These are phyloP conservation scores for Cydia strobilella DNA, from an alignment of 1,140 invertebrate species.

Conservation along the genomic window DNA sequence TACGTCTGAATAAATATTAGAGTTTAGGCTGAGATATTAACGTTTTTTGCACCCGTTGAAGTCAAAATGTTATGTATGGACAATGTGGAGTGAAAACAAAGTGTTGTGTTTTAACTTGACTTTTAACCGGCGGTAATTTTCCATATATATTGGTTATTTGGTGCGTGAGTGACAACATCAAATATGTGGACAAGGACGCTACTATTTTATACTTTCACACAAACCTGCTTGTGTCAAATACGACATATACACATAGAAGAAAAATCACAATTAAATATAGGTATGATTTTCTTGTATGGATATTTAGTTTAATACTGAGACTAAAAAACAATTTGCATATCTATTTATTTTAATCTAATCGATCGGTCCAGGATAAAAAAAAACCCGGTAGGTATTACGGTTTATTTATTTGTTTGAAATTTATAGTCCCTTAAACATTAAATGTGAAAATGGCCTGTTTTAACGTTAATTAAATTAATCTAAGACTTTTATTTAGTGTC, in stretches of 20 bases:
- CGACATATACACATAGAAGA: background rate
- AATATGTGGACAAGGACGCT: slow-evolving; percentile 12
- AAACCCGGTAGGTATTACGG: too few relatives aligned
- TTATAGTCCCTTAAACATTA: too few relatives aligned
- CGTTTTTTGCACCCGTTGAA: background rate
- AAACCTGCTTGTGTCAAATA: background rate
- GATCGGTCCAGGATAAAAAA: too few relatives aligned
- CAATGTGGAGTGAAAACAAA: background rate
- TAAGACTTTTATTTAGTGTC: too few relatives aligned
- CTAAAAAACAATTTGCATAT: too few relatives aligned
- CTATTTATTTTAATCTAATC: too few relatives aligned
- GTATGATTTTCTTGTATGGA: background rate
- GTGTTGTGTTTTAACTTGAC: background rate
- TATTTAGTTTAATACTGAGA: background rate
- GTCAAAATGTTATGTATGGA: background rate
- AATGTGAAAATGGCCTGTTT: too few relatives aligned
- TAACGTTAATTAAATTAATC: too few relatives aligned
- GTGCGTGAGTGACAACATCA: background rate
- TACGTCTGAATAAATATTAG: background rate
- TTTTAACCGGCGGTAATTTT: background rate
- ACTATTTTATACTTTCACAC: background rate
- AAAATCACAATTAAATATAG: slow-evolving; percentile 8
- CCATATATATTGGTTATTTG: background rate
- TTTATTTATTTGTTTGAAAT: too few relatives aligned
- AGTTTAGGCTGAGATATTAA: background rate